Base-by-base conservation (phyloP, 2,888 invertebrate species). In the Sphaerophoria taeniata region DNA sequence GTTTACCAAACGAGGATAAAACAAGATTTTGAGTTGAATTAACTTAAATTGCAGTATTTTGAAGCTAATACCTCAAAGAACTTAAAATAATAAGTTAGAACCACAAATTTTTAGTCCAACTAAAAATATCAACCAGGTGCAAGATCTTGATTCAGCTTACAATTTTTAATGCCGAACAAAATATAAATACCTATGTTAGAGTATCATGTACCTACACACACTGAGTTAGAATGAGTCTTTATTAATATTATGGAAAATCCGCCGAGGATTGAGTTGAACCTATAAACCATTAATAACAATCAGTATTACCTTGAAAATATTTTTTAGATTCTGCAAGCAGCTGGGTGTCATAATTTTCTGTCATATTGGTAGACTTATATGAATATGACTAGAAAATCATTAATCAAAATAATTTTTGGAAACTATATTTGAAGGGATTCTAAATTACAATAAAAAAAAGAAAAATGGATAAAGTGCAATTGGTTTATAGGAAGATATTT, bases 361-460 rank as follows among this genome's bases (percentile, higher is more conserved):
- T 55, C 16, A 49, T 61, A 60, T 2, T 24, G 24, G 24, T 24
- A 24, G 24, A 24, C 24, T 1, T 63, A 77, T 73, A 60, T 60
- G 73, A 82, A 73, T 82, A 73, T 82, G 77, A 77, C 60, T 55
- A 0, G 2, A 60, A 24, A 43, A 14, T 77, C 82, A 82, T 82
- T 82, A 82, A 82, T 82, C 82, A 82, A 77, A 82, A 67, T 43
- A 7, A 11, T 9, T 43, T 55, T 39, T 47, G 49, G n/a, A 33
- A 34, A 60, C 12, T 14, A 33, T 36, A 33, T n/a, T 55, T 70
- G 36, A 36, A 34, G 6, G 34, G 11, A 34, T 16, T 12, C 43
- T 24, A 24, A 24, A 24, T 24, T 24, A 24, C 24, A 24, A 24
- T 1, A 24, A 24, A 24, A 24, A 24, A 1, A 24, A 24, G 24